These are phyloP conservation scores for Lipophrys pholis DNA, from an alignment of 2,113 vertebrate genomes.

Conservation along the genomic window DNA sequence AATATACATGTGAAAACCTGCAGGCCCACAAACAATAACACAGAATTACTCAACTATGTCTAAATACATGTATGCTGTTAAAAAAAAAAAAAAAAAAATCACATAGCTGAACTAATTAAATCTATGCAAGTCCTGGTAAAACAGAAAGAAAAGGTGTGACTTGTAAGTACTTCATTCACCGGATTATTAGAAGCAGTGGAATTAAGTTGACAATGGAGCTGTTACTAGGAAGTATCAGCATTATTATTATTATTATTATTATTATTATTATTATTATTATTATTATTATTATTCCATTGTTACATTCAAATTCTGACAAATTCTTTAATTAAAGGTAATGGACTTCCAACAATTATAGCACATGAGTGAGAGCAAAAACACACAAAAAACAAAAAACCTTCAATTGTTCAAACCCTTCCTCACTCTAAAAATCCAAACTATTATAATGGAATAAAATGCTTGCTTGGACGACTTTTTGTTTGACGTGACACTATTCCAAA, in stretches of 20 bases:
- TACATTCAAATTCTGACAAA: neutral
- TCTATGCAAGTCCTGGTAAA: neutral
- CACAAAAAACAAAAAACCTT: neutral
- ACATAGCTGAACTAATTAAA: neutral
- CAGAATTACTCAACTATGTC: neutral
- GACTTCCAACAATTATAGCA: neutral
- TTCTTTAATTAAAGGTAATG: neutral
- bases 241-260: too few species aligned
- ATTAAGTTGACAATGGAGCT: too few species aligned
- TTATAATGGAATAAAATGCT: neutral
- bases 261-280: too few species aligned
- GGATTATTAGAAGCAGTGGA: too few species aligned
- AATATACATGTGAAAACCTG: conserved; percentile 99
- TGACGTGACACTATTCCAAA: conserved; percentile 47
- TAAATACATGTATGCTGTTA: neutral
- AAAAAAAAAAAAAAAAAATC: too few species aligned
- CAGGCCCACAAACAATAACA: conserved; percentile 15
- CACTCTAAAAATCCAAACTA: neutral
- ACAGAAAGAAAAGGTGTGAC: neutral
- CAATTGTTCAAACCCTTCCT: neutral
- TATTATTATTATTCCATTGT: too few species aligned
- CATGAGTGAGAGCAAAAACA: neutral
- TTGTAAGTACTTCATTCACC: too few species aligned
- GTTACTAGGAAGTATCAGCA: neutral
- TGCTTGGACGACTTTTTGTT: conserved; percentile 28